Conservation (phyloP, 2,113 vertebrate species). For the Anhinga anhinga region DNA sequence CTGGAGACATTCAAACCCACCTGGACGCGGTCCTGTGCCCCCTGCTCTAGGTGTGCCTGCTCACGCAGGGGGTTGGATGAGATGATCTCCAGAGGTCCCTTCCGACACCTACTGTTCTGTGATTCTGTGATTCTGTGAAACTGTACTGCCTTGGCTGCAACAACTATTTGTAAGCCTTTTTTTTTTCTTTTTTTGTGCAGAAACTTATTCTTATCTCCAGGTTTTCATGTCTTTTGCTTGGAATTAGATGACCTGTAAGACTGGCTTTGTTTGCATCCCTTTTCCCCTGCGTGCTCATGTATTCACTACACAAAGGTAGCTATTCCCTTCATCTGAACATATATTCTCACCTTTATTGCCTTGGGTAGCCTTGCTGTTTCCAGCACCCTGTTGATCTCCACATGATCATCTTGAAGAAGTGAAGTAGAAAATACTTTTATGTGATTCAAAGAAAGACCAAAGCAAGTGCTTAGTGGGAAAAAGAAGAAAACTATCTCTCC, state of each 20-base stretch:
- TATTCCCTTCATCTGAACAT: neutral
- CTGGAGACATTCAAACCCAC: no score
- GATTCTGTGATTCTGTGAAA: no score
- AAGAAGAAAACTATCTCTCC: neutral
- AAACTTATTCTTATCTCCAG: neutral
- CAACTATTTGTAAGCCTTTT: neutral
- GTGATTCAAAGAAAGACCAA: neutral
- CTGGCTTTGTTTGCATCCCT: neutral
- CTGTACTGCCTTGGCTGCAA: neutral
- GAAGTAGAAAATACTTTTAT: neutral
- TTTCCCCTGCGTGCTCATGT: neutral
- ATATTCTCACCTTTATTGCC: neutral
- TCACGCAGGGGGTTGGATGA: no score
- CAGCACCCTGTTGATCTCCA: neutral
- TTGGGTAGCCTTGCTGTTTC: neutral
- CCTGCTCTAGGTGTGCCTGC: no score
- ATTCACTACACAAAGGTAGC: neutral
- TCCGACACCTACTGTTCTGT: no score
- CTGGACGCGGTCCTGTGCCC: no score
- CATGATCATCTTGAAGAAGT: neutral
- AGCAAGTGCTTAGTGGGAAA: neutral
- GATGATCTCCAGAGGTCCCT: no score
- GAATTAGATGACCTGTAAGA: neutral
- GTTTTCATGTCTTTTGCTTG: neutral
- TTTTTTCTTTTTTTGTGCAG: neutral